Conservation (phyloP, 2,888 invertebrate genomes). For the Dysmachus trigonus region DNA sequence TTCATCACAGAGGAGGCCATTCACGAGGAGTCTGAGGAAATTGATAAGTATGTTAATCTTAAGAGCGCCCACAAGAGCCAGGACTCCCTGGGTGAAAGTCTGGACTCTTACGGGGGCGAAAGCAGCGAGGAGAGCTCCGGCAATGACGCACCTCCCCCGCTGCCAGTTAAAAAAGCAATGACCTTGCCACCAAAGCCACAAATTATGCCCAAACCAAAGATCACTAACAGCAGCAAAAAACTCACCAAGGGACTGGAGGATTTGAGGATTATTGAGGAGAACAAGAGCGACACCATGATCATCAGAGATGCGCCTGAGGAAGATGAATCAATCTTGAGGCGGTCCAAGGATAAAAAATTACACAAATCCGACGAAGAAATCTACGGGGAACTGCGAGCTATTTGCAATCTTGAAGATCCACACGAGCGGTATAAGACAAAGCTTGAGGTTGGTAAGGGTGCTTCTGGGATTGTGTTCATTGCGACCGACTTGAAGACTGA, state of each 20-base stretch:
- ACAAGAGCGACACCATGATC: conserved; percentile 58
- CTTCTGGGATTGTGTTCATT: conserved; percentile 91
- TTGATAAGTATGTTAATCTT: conserved; percentile 78
- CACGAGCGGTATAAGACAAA: conserved; percentile 80
- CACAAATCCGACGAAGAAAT: conserved; percentile 66
- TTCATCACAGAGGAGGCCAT: conserved; percentile 83
- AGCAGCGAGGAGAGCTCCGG: conserved; percentile 32
- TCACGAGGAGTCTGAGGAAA: conserved; percentile 83
- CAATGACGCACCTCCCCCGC: conserved; percentile 58
- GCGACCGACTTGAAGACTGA: conserved; percentile 80
- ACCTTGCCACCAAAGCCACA: conserved; percentile 64
- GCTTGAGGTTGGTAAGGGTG: conserved; percentile 90
- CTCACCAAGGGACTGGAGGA: conserved; percentile 63
- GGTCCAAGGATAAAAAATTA: conserved; percentile 60
- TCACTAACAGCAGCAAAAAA: conserved; percentile 59
- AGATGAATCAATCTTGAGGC: conserved; percentile 59
- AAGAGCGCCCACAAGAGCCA: conserved; percentile 78
- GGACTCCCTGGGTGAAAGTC: conserved; percentile 67
- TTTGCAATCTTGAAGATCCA: conserved; percentile 87
- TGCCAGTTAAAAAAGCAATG: conserved; percentile 63
- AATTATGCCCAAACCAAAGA: conserved; percentile 68
- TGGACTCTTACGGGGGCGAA: conserved; percentile 59
- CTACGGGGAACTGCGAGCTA: conserved; percentile 77
- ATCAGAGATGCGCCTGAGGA: conserved; percentile 58
- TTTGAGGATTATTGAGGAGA: conserved; percentile 57